Conservation (phyloP, 1,140 invertebrate genomes). For the Zaprionus camerounensis region DNA sequence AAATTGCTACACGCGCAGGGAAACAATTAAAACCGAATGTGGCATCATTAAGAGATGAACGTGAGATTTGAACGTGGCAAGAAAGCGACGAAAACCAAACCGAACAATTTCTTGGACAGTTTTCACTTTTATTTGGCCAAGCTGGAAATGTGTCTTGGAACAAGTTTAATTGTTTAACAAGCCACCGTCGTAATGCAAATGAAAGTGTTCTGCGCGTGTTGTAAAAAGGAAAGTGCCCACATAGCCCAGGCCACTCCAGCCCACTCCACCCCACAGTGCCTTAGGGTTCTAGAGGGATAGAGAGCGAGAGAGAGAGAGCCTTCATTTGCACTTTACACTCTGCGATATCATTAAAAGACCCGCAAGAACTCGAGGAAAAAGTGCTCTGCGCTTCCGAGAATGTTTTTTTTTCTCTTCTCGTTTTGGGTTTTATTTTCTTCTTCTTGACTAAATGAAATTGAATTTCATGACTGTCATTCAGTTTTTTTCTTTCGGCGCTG, state of each 20-base stretch:
- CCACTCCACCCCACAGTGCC: not conserved
- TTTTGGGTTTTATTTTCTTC: not conserved
- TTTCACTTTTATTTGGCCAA: slow-evolving; percentile 76
- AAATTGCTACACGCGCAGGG: slow-evolving; percentile 60
- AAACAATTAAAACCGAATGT: slow-evolving; percentile 65
- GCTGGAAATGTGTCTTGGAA: slow-evolving; percentile 22
- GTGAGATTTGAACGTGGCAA: slow-evolving; percentile 62
- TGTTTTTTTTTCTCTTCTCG: slow-evolving; percentile 24
- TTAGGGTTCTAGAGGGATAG: not conserved
- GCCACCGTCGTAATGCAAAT: slow-evolving; percentile 58
- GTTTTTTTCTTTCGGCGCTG: slow-evolving; percentile 25
- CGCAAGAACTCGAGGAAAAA: slow-evolving; percentile 8
- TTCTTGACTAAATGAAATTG: slow-evolving; percentile 49
- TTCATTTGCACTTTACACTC: slow-evolving; percentile 61
- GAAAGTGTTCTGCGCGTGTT: slow-evolving; percentile 65
- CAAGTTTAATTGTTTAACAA: slow-evolving; percentile 56
- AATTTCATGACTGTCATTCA: slow-evolving; percentile 67
- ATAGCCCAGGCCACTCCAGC: not conserved
- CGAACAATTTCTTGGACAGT: slow-evolving; percentile 42
- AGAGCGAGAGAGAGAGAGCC: not conserved
- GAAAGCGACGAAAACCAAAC: slow-evolving; percentile 40
- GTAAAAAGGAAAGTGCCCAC: slow-evolving; percentile 61
- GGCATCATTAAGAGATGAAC: slow-evolving; percentile 76
- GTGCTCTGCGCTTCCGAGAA: slow-evolving; percentile 57
- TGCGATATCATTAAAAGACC: slow-evolving; percentile 31